phyloP scores from a whole-genome alignment of 2,888 invertebrate genomes.

The Coecobrya sp. region DNA sequence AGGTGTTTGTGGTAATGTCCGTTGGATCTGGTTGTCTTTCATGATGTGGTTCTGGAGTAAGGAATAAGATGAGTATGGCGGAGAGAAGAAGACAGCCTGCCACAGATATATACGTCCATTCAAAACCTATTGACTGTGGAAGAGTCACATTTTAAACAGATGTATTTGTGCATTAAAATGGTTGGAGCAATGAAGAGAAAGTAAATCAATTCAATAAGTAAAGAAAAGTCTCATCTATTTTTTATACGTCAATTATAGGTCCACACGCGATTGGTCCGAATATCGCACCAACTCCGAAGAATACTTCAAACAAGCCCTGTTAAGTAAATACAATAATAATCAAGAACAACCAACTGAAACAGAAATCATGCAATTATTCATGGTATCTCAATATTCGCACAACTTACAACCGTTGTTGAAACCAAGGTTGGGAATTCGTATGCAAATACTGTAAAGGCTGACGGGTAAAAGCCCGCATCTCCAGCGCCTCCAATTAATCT shows the following conservation, averaged over 20 bases:
- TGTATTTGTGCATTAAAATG: not conserved
- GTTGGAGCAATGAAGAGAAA: not conserved
- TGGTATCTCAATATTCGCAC: slow-evolving; percentile 54
- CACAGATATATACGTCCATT: slow-evolving; percentile 68
- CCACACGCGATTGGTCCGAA: slow-evolving; percentile 80
- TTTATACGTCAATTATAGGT: slow-evolving; percentile 80
- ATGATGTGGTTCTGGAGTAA: slow-evolving; percentile 57
- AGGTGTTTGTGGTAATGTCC: not conserved
- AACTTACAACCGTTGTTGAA: slow-evolving; percentile 81
- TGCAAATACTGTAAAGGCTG: slow-evolving; percentile 79
- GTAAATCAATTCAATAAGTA: not conserved
- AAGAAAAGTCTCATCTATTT: not conserved
- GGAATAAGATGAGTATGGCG: slow-evolving; percentile 38
- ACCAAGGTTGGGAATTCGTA: slow-evolving; percentile 78
- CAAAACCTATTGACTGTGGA: slow-evolving; percentile 72
- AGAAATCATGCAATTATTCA: not conserved
- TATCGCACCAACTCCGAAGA: slow-evolving; percentile 84
- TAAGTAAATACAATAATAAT: not conserved
- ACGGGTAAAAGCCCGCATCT: slow-evolving; percentile 83
- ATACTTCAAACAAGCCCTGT: slow-evolving; percentile 82
- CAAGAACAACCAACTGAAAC: not conserved
- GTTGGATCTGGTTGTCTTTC: not conserved
- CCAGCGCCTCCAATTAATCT: slow-evolving; percentile 78
- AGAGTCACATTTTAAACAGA: not conserved
- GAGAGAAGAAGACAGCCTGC: slow-evolving; percentile 64